Percentiles rank a stretch among this genome's conserved stretches.
phyloP scores from a whole-genome alignment of 1,140 invertebrate species.

The Ylistrum balloti region DNA sequence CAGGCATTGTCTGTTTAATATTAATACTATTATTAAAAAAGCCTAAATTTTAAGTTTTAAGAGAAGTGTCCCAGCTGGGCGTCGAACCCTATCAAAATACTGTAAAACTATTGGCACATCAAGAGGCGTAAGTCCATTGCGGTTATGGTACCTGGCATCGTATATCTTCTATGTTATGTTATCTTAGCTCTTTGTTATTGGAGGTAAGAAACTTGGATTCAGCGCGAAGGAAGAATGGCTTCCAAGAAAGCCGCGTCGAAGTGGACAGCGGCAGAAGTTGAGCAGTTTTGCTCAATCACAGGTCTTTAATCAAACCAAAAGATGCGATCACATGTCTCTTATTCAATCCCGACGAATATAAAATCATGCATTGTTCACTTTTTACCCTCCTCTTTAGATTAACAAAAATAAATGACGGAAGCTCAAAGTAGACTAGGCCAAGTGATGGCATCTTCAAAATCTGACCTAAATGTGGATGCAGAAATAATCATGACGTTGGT shows the following conservation, averaged over 20 bases:
- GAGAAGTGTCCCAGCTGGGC: no score
- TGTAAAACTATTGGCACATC: neutral
- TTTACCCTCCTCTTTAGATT: neutral
- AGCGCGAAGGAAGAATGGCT: constrained; percentile 41
- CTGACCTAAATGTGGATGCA: no score
- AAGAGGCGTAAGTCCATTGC: neutral
- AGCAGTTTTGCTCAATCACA: constrained; percentile 50
- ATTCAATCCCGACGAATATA: neutral
- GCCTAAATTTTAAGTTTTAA: no score
- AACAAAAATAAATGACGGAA: neutral
- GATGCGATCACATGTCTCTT: neutral
- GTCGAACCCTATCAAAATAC: no score
- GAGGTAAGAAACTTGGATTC: neutral
- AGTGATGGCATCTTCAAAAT: neutral
- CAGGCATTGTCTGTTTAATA: no score
- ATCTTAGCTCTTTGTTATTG: constrained; percentile 7
- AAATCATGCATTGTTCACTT: neutral
- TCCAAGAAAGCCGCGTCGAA: constrained; percentile 24
- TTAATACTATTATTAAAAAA: no score
- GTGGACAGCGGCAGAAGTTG: constrained; percentile 42
- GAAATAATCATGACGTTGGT: no score
- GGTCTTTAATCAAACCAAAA: neutral
- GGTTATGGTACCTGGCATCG: neutral
- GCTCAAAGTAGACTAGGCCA: neutral
- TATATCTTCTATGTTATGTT: neutral